These are phyloP conservation scores for Dryadula phaetusa DNA, from an alignment of 2,888 invertebrate species.

Conservation along the genomic window DNA sequence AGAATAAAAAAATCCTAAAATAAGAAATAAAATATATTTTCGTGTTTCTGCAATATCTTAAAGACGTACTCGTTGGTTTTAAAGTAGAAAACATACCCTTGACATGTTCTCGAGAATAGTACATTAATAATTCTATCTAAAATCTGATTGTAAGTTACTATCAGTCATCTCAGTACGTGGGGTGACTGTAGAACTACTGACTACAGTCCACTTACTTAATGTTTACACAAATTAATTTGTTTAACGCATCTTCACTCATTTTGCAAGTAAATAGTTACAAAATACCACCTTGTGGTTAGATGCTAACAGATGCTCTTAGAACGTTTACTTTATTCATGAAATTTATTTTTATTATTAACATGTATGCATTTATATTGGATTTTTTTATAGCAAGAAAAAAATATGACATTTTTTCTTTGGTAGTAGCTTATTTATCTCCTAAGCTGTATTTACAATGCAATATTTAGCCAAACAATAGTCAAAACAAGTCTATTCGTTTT, in stretches of 20 bases:
- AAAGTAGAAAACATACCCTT: conserved; percentile 28
- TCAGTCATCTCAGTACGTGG: conserved; percentile 39
- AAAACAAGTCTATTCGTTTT: too few relatives aligned
- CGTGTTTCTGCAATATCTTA: too few relatives aligned
- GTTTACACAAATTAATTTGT: conserved; percentile 66
- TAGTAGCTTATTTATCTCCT: too few relatives aligned
- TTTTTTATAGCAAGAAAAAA: not conserved
- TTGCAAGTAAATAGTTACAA: conserved; percentile 43
- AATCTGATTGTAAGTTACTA: conserved; percentile 34
- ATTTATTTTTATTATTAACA: conserved; percentile 14
- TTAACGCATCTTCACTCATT: conserved; percentile 52
- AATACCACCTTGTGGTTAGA: conserved; percentile 27
- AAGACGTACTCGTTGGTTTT: not conserved
- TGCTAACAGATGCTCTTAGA: conserved; percentile 35
- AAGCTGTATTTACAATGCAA: too few relatives aligned
- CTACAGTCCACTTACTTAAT: conserved; percentile 57
- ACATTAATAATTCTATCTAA: conserved; percentile 36
- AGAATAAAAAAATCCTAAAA: too few relatives aligned
- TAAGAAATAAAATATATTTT: too few relatives aligned
- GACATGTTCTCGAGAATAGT: conserved; percentile 30
- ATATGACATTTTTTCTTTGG: not conserved
- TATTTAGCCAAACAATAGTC: too few relatives aligned
- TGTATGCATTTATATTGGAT: not conserved
- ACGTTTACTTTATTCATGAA: conserved; percentile 19
- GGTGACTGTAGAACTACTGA: conserved; percentile 43